Percentiles rank a stretch among this genome's conserved stretches.
Conservation (phyloP, 2,888 invertebrate species). For the Camptogramma bilineatum region DNA sequence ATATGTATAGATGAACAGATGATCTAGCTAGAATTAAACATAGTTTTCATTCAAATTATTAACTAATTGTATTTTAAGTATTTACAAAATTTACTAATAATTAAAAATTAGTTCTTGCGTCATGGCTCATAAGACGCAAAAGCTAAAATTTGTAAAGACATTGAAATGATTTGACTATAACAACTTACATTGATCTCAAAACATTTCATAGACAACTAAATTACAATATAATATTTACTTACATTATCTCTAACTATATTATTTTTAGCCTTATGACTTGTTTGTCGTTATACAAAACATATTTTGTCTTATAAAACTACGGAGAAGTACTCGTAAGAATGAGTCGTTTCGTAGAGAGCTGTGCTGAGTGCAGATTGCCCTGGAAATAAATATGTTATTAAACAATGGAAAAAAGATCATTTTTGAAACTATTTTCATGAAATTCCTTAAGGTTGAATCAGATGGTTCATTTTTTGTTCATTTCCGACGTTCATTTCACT, state of each 20-base stretch:
- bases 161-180: not conserved
- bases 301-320: constrained; percentile 1
- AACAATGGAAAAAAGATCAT: not conserved
- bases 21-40: constrained; percentile 9
- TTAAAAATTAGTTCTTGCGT: constrained; percentile 64
- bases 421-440: not conserved
- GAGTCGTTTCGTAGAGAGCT: constrained; percentile 18
- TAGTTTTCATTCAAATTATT: not conserved
- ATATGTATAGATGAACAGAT: constrained; percentile 1
- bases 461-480: too few relatives aligned
- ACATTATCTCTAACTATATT: not conserved
- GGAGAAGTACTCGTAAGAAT: constrained; percentile 4
- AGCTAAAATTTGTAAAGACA: constrained; percentile 52
- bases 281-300: constrained; percentile 1
- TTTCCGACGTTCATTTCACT: too few relatives aligned
- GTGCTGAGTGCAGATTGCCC: constrained; percentile 14
- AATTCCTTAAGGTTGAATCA: too few relatives aligned
- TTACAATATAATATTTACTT: not conserved
- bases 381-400: constrained; percentile 10
- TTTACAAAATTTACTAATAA: constrained; percentile 38
- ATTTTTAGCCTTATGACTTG: not conserved
- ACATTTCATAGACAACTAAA: not conserved
- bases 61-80: not conserved
- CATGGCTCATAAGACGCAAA: constrained; percentile 77
- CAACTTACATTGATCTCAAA: not conserved